Evolutionary conservation across 2,113 vertebrate genomes (phyloP).

Genomic region (Vombatus ursinus): DNA sequence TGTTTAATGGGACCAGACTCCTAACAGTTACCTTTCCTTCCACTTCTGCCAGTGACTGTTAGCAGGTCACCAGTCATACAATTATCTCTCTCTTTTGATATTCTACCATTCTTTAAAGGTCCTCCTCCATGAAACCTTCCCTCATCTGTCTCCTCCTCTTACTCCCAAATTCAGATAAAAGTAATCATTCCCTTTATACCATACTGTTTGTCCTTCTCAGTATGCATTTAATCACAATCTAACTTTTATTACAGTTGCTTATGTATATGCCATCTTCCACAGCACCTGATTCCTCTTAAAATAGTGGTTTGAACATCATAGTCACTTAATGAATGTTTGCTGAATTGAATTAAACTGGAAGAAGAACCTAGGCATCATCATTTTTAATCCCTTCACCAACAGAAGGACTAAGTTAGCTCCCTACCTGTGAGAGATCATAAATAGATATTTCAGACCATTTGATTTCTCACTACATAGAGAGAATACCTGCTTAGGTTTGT

Average conservation of each 20-base stretch:
- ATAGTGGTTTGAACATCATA: neutral
- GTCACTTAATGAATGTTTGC: neutral
- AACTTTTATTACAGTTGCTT: neutral
- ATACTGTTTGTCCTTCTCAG: neutral
- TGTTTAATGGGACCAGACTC: neutral
- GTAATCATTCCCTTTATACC: neutral
- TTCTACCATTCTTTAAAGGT: neutral
- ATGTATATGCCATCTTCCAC: neutral
- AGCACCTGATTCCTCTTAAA: neutral
- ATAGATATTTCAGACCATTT: neutral
- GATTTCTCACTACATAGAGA: neutral
- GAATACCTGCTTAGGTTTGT: neutral
- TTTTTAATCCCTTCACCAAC: neutral
- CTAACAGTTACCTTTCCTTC: neutral
- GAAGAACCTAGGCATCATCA: neutral
- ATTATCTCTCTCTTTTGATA: neutral
- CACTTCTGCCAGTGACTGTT: neutral
- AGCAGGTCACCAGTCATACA: neutral
- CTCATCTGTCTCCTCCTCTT: neutral
- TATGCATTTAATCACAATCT: neutral
- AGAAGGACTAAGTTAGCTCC: neutral
- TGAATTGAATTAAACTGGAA: neutral
- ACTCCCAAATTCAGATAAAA: neutral
- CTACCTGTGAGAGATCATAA: neutral
- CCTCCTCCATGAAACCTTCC: neutral